A percentile compares a stretch with the other conserved stretches of the same genome.
Evolutionary conservation across 30 jellyfish, hydroid and myxozoan species (phyloP).

Genomic region (Chironex yamaguchii): DNA sequence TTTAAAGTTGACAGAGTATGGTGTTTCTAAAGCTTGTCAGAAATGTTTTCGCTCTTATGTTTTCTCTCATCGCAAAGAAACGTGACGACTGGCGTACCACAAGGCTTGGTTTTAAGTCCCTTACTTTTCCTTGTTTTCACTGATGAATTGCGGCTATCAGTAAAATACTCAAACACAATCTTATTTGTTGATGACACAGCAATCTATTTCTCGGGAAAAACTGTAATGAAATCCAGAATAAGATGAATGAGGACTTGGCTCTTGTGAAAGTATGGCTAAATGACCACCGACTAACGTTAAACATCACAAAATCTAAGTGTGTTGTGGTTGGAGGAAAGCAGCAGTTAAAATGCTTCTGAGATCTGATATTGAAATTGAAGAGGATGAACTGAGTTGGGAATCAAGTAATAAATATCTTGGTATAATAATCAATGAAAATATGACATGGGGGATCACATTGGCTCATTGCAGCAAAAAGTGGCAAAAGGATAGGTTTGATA

Average conservation of each 20-base stretch:
- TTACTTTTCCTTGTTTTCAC: not conserved
- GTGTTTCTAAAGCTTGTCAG: no score
- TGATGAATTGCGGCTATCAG: not conserved
- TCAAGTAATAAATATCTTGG: no score
- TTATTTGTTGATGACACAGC: slow-evolving; percentile 75
- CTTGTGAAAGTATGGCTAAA: slow-evolving; percentile 9
- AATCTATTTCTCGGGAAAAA: slow-evolving; percentile 66
- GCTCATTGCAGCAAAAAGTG: no score
- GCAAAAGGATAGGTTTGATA: no score
- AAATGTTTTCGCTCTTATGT: no score
- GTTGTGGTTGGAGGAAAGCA: slow-evolving; percentile 19
- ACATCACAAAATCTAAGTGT: slow-evolving; percentile 23
- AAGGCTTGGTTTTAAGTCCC: not conserved
- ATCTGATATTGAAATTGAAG: slow-evolving; percentile 3
- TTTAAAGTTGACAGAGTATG: no score
- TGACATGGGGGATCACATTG: no score
- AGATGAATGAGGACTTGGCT: slow-evolving; percentile 36
- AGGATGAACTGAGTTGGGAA: slow-evolving; percentile 7
- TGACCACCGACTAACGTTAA: slow-evolving; percentile 34
- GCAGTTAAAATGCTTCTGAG: slow-evolving; percentile 16
- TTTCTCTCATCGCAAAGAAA: no score
- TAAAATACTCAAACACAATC: slow-evolving; percentile 56
- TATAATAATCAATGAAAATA: no score
- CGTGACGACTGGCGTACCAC: no score
- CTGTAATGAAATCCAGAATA: slow-evolving; percentile 74